Percentiles rank a stretch among this genome's conserved stretches.
These are phyloP conservation scores for Mesoligia furuncula DNA, from an alignment of 2,888 invertebrate species.

Conservation along the genomic window DNA sequence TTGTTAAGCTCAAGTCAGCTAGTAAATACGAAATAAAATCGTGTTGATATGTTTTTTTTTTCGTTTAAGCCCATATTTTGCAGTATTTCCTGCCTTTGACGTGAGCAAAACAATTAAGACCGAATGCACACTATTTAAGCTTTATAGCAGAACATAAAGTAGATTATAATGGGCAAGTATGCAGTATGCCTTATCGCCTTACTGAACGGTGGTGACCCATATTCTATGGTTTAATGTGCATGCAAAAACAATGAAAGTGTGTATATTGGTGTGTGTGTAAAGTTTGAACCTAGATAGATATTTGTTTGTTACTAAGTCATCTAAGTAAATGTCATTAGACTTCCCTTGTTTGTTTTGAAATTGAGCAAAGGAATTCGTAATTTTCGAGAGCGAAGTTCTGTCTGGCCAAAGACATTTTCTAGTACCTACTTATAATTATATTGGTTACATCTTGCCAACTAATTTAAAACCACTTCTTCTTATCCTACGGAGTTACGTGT, in stretches of 20 bases:
- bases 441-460: not conserved
- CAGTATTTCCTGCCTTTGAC: slow-evolving; percentile 14
- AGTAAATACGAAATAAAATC: slow-evolving; percentile 19
- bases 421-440: no score
- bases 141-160: slow-evolving; percentile 26
- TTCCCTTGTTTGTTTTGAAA: slow-evolving; percentile 13
- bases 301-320: slow-evolving; percentile 10
- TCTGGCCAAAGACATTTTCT: not conserved
- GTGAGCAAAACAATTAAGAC: slow-evolving; percentile 44
- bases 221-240: slow-evolving; percentile 39
- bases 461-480: not conserved
- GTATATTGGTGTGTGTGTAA: not conserved
- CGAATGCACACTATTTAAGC: slow-evolving; percentile 20
- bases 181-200: slow-evolving; percentile 45
- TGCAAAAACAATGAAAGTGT: slow-evolving; percentile 20
- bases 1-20: slow-evolving; percentile 18
- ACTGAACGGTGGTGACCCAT: slow-evolving; percentile 36
- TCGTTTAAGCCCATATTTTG: not conserved
- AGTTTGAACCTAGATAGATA: not conserved
- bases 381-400: not conserved
- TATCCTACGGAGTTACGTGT: not conserved
- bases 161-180: slow-evolving; percentile 37
- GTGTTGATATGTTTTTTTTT: not conserved
- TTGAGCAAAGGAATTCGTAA: not conserved
- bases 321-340: slow-evolving; percentile 18